Evolutionary conservation across 2,797 vertebrate species (phyloP).

Genomic region (Mormyrus hasselquistii): DNA sequence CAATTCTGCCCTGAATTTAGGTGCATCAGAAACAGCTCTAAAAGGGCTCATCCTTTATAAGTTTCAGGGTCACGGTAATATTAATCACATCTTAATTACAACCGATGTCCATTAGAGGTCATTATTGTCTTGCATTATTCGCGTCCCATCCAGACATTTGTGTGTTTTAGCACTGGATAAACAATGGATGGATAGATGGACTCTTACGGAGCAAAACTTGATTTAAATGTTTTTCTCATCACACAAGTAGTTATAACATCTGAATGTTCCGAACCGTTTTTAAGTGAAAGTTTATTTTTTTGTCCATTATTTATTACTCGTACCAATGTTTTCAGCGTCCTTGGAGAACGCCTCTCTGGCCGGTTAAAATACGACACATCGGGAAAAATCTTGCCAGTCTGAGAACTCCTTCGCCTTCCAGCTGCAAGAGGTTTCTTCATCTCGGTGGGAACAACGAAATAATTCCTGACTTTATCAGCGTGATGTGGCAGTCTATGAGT

Average conservation of each 20-base stretch:
- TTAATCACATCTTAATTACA: neutral
- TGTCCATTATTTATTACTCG: neutral
- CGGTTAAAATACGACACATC: neutral
- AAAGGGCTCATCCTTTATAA: neutral
- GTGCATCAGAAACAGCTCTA: neutral
- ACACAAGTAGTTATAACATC: neutral
- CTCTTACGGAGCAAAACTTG: neutral
- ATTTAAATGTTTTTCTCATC: neutral
- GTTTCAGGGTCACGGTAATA: neutral
- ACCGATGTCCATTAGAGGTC: constrained; percentile 8
- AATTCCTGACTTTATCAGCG: neutral
- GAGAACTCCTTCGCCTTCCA: neutral
- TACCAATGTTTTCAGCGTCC: neutral
- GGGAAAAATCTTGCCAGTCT: neutral
- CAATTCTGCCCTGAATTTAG: neutral
- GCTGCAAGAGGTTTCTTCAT: constrained; percentile 20
- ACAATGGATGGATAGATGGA: neutral
- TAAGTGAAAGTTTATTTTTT: neutral
- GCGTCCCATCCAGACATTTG: neutral
- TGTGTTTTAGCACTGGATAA: neutral
- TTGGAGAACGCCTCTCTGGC: neutral
- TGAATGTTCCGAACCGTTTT: neutral
- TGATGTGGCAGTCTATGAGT: neutral
- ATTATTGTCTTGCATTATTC: constrained; percentile 2
- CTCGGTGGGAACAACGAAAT: constrained; percentile 22